A percentile compares a stretch with the other conserved stretches of the same genome.
These are phyloP conservation scores for Eubasilissa regina DNA, from an alignment of 1,140 invertebrate species.

Conservation along the genomic window DNA sequence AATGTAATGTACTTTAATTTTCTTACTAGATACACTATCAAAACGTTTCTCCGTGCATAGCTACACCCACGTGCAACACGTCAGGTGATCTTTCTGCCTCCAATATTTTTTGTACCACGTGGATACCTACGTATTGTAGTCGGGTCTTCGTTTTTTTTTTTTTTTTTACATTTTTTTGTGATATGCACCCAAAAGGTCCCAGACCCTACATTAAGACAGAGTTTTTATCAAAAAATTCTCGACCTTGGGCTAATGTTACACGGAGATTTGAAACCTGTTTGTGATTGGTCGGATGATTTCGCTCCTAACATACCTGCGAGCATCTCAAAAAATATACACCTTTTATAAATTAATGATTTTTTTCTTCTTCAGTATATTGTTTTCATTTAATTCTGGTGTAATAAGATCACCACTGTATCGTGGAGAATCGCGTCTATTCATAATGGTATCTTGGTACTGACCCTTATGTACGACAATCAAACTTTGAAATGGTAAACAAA, in stretches of 20 bases:
- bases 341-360: background rate
- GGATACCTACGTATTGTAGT: background rate
- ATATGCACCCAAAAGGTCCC: background rate
- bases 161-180: constrained; percentile 12
- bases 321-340: background rate
- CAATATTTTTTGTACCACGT: constrained; percentile 7
- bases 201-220: constrained; percentile 22
- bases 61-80: too few relatives aligned
- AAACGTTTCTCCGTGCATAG: too few relatives aligned
- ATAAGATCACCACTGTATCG: too few relatives aligned
- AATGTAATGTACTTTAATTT: background rate
- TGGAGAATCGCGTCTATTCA: too few relatives aligned
- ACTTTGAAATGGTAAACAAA: too few relatives aligned
- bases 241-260: constrained; percentile 31
- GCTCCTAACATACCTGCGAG: constrained; percentile 3
- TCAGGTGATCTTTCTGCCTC: background rate
- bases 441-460: too few relatives aligned
- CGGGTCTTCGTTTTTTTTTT: background rate
- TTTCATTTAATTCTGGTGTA: too few relatives aligned
- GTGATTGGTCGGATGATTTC: constrained; percentile 14
- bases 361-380: background rate
- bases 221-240: constrained; percentile 8
- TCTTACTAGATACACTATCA: background rate
- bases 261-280: constrained; percentile 26
- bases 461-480: too few relatives aligned